Percentiles rank a stretch among this genome's conserved stretches.
Conservation (phyloP, 2,888 invertebrate genomes). For the Andrena dorsata region DNA sequence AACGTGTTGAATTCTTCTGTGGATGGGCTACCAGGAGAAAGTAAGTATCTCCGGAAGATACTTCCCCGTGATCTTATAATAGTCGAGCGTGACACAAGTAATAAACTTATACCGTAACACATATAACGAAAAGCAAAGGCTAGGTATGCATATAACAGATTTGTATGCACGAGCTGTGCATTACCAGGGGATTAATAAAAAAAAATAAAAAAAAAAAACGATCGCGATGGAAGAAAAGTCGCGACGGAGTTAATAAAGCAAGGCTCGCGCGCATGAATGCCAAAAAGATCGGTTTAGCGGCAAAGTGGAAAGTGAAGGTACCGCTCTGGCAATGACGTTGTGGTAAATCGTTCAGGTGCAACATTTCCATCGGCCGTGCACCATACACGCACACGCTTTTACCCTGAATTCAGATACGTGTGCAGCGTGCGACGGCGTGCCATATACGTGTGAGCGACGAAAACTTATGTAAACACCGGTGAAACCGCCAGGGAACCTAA, state of each 20-base stretch:
- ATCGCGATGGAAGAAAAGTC: background rate
- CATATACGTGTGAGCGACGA: slow-evolving; percentile 50
- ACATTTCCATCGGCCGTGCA: slow-evolving; percentile 69
- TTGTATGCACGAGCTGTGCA: background rate
- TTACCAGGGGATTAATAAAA: background rate
- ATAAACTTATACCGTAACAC: background rate
- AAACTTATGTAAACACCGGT: slow-evolving; percentile 70
- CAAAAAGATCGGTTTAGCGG: slow-evolving; percentile 72
- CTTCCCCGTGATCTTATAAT: slow-evolving; percentile 59
- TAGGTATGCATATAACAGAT: too few species aligned
- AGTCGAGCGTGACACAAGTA: slow-evolving; percentile 17
- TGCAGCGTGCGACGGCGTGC: slow-evolving; percentile 9
- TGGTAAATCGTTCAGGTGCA: slow-evolving; percentile 73
- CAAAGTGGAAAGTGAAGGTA: slow-evolving; percentile 83
- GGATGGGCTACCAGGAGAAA: slow-evolving; percentile 60
- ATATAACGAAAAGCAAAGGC: too few species aligned
- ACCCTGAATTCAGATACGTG: slow-evolving; percentile 22
- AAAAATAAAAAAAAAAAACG: too few species aligned
- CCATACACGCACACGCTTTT: slow-evolving; percentile 48
- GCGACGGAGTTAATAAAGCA: background rate
- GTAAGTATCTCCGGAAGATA: slow-evolving; percentile 56
- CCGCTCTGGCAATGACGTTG: slow-evolving; percentile 78
- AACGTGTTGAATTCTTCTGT: slow-evolving; percentile 47
- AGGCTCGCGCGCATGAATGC: slow-evolving; percentile 37
- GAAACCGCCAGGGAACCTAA: slow-evolving; percentile 60